phyloP scores from a whole-genome alignment of 2,888 invertebrate genomes.

The Patella ulyssiponensis region DNA sequence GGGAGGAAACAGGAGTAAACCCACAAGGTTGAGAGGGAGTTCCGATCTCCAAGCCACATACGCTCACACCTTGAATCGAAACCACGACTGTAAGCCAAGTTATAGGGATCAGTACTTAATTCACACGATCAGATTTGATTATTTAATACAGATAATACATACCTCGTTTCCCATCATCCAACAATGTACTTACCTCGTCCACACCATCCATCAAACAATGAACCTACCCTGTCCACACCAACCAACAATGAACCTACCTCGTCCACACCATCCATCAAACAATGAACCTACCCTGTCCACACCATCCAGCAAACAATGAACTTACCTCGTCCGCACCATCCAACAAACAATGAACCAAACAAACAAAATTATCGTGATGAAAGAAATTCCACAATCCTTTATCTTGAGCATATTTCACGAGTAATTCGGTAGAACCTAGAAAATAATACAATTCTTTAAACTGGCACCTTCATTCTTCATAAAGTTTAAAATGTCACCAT shows the following conservation, averaged over 20 bases:
- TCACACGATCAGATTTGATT: too few relatives aligned
- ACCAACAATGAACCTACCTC: constrained; percentile 62
- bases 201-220: constrained; percentile 62
- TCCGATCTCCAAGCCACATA: too few relatives aligned
- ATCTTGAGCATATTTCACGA: constrained; percentile 47
- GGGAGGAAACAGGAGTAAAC: too few relatives aligned
- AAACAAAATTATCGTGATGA: constrained; percentile 38
- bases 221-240: constrained; percentile 62
- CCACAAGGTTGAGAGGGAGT: too few relatives aligned
- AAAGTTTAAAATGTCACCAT: too few relatives aligned
- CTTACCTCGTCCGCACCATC: constrained; percentile 66
- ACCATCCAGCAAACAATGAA: constrained; percentile 58
- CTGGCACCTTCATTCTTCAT: not conserved
- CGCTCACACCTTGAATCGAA: too few relatives aligned
- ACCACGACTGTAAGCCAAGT: too few relatives aligned
- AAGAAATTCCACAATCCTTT: constrained; percentile 58
- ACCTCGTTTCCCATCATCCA: constrained; percentile 67
- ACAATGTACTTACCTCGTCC: constrained; percentile 61
- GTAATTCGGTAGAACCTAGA: constrained; percentile 52
- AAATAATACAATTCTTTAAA: constrained; percentile 4
- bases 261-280: constrained; percentile 63
- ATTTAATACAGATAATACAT: not conserved
- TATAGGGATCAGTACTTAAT: too few relatives aligned
- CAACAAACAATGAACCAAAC: constrained; percentile 55
- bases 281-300: constrained; percentile 60